These are phyloP conservation scores for Sesia apiformis DNA, from an alignment of 2,888 invertebrate genomes.

Conservation along the genomic window DNA sequence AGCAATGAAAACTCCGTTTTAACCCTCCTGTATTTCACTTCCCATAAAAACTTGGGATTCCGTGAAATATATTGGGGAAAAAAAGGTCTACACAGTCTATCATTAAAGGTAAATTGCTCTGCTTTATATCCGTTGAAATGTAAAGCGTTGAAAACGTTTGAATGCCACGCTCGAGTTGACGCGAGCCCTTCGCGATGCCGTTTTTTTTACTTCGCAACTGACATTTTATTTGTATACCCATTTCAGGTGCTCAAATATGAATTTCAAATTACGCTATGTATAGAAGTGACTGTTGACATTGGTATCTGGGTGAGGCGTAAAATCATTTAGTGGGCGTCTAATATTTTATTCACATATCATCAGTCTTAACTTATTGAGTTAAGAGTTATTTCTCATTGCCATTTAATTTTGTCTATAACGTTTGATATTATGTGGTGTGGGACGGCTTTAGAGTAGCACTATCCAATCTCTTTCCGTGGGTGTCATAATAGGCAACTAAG, in stretches of 20 bases:
- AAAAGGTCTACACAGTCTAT: constrained; percentile 57
- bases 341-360: not conserved
- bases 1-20: constrained; percentile 61
- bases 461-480: too few relatives aligned
- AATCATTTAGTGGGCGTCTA: not conserved
- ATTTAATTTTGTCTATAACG: too few relatives aligned
- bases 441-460: too few relatives aligned
- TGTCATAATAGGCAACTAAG: too few relatives aligned
- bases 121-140: constrained; percentile 57
- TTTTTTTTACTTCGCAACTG: not conserved
- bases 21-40: constrained; percentile 58
- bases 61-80: constrained; percentile 57
- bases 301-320: not conserved
- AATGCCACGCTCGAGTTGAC: constrained; percentile 30
- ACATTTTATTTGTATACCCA: not conserved
- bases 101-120: constrained; percentile 63
- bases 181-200: constrained; percentile 5
- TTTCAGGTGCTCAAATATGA: not conserved
- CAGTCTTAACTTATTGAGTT: too few relatives aligned
- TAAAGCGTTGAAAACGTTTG: constrained; percentile 47
- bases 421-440: too few relatives aligned
- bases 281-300: not conserved
- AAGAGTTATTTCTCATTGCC: too few relatives aligned
- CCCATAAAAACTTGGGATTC: constrained; percentile 56
- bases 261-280: not conserved